These are phyloP conservation scores for Chaetophractus vellerosus DNA, from an alignment of 2,797 vertebrate species.

Conservation along the genomic window DNA sequence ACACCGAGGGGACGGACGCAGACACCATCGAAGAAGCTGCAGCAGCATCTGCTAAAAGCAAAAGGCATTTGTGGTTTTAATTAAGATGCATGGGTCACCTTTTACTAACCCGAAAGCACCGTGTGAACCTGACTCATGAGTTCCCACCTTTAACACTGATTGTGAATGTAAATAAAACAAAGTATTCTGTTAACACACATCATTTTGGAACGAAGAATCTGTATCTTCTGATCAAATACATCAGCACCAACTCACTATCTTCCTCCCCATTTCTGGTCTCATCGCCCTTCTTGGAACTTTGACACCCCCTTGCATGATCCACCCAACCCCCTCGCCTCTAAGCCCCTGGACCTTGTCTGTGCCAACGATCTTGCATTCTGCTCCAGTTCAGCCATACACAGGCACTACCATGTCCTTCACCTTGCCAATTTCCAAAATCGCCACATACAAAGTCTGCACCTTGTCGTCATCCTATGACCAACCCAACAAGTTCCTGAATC, in stretches of 20 bases:
- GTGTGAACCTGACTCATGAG: rapidly evolving
- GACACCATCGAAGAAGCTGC: conserved; percentile 95
- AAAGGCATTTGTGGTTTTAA: background rate
- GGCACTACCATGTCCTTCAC: background rate
- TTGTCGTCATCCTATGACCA: background rate
- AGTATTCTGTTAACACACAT: rapidly evolving
- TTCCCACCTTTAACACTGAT: background rate
- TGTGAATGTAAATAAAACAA: rapidly evolving
- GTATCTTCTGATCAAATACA: background rate
- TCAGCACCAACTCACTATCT: background rate
- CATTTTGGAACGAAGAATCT: background rate
- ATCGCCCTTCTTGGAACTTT: too few relatives aligned
- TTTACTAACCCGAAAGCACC: too few relatives aligned
- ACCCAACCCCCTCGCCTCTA: too few relatives aligned
- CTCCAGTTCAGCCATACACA: background rate
- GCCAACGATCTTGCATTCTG: background rate
- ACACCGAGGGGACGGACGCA: conserved; percentile 96
- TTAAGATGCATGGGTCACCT: rapidly evolving
- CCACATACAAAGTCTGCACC: background rate
- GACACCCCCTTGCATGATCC: background rate
- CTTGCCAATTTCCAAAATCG: background rate
- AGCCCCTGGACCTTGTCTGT: background rate
- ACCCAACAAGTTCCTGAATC: background rate
- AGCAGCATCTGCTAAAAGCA: conserved; percentile 89
- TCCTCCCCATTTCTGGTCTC: background rate